These are phyloP conservation scores for Gasterosteus aculeatus DNA, from an alignment of 2,113 vertebrate species.

Conservation along the genomic window DNA sequence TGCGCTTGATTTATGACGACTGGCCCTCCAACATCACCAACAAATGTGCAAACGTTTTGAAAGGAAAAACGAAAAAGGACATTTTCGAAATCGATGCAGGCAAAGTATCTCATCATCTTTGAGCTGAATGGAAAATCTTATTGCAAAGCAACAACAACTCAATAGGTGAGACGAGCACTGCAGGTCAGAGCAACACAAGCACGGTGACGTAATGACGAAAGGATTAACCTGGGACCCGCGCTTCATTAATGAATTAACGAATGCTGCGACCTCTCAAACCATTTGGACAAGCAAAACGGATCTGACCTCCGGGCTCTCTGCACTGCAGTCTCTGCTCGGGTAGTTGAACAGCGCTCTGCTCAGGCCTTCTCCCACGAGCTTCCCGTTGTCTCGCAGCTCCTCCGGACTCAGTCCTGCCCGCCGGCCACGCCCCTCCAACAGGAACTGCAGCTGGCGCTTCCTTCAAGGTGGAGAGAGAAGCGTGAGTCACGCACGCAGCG, in stretches of 20 bases:
- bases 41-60: too few relatives aligned
- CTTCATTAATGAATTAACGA: neutral
- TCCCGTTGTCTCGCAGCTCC: slow-evolving; percentile 86
- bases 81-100: too few relatives aligned
- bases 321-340: slow-evolving; percentile 83
- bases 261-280: neutral
- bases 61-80: too few relatives aligned
- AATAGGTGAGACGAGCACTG: neutral
- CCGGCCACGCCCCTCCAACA: slow-evolving; percentile 90
- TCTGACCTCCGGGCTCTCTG: slow-evolving; percentile 89
- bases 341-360: slow-evolving; percentile 88
- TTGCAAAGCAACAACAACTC: too few relatives aligned
- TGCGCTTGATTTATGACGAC: neutral
- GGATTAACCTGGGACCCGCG: neutral
- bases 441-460: slow-evolving; percentile 90
- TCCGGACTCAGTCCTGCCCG: slow-evolving; percentile 84
- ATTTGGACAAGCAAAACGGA: neutral
- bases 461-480: slow-evolving; percentile 74
- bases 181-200: neutral
- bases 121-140: too few relatives aligned
- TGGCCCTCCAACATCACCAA: too few relatives aligned
- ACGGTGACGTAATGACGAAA: neutral
- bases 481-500: slow-evolving; percentile 2
- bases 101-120: too few relatives aligned
- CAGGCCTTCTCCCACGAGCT: slow-evolving; percentile 85